Evolutionary conservation across 2,797 vertebrate species (phyloP).

Genomic region (Chrosomus eos): DNA sequence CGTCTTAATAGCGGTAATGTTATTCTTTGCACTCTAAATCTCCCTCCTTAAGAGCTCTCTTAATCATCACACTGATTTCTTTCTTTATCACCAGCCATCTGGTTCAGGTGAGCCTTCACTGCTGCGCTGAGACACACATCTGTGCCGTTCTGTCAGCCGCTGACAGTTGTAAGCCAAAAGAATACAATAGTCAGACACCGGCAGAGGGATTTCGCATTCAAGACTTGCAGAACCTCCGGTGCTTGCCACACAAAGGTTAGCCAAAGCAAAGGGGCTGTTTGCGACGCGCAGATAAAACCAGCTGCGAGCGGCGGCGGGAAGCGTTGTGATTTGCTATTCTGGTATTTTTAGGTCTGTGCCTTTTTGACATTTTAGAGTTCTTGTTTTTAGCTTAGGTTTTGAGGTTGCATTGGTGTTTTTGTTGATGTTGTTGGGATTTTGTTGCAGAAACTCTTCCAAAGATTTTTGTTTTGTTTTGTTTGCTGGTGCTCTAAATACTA

Average conservation of each 20-base stretch:
- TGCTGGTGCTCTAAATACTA: slow-evolving; percentile 21
- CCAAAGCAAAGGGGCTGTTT: slow-evolving; percentile 46
- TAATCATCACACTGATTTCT: slow-evolving; percentile 82
- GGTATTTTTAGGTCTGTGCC: slow-evolving; percentile 54
- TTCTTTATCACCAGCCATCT: slow-evolving; percentile 82
- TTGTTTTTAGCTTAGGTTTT: slow-evolving; percentile 43
- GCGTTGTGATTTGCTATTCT: slow-evolving; percentile 44
- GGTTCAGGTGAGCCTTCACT: slow-evolving; percentile 77
- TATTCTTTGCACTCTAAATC: slow-evolving; percentile 57
- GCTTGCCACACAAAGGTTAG: slow-evolving; percentile 48
- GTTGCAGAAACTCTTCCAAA: slow-evolving; percentile 32
- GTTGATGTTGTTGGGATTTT: slow-evolving; percentile 38
- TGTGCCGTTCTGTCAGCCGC: slow-evolving; percentile 40
- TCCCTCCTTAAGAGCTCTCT: slow-evolving; percentile 74
- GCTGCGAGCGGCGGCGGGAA: slow-evolving; percentile 1
- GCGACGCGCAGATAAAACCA: slow-evolving; percentile 43
- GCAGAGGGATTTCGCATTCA: slow-evolving; percentile 32
- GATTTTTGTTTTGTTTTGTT: slow-evolving; percentile 2
- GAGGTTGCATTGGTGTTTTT: slow-evolving; percentile 41
- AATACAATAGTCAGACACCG: slow-evolving; percentile 47
- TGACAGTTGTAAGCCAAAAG: slow-evolving; percentile 48
- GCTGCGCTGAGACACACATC: slow-evolving; percentile 62
- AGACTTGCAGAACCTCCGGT: slow-evolving; percentile 33
- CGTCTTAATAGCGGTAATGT: slow-evolving; percentile 15
- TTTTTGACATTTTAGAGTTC: slow-evolving; percentile 46